phyloP scores from a whole-genome alignment of 1,140 invertebrate genomes.

The Thaumetopoea pityocampa region DNA sequence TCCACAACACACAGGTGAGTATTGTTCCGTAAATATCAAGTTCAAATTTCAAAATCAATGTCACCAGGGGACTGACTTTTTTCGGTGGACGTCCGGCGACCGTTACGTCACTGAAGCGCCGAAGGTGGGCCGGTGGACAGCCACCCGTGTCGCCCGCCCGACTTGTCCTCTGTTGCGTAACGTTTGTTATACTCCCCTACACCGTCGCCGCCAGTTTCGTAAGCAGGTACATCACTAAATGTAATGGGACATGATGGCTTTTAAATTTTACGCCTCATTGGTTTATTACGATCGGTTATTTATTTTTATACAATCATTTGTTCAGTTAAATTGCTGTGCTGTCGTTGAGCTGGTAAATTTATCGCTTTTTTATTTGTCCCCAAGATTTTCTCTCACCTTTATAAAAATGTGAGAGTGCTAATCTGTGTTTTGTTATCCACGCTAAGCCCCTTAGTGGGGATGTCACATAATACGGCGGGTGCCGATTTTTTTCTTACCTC shows the following conservation, averaged over 20 bases:
- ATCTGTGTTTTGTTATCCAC: slow-evolving; percentile 11
- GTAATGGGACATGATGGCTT: slow-evolving; percentile 3
- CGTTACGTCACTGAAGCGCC: slow-evolving; percentile 45
- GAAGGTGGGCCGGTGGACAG: slow-evolving; percentile 30
- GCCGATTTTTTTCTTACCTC: slow-evolving; percentile 26
- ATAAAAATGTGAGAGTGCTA: slow-evolving; percentile 8
- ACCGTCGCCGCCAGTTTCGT: neutral
- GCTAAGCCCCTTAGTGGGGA: slow-evolving; percentile 3
- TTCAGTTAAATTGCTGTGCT: slow-evolving; percentile 10
- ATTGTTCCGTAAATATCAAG: slow-evolving; percentile 39
- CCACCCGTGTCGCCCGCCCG: slow-evolving; percentile 33
- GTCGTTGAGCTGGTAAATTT: slow-evolving; percentile 4
- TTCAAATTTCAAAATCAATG: slow-evolving; percentile 46
- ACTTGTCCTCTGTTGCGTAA: slow-evolving; percentile 45
- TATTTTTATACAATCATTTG: slow-evolving; percentile 1
- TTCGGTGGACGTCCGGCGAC: slow-evolving; percentile 19
- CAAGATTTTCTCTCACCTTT: slow-evolving; percentile 1
- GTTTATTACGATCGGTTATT: neutral
- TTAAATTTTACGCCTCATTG: slow-evolving; percentile 4
- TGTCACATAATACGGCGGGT: slow-evolving; percentile 27
- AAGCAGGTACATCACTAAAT: slow-evolving; percentile 1
- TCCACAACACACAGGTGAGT: slow-evolving; percentile 19
- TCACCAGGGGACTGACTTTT: slow-evolving; percentile 31
- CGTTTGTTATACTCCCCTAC: slow-evolving; percentile 25
- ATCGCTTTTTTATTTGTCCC: slow-evolving; percentile 5